Evolutionary conservation across 2,797 vertebrate species (phyloP), one percentile per base, ranked within the genome.

Genomic region (Eremophila alpestris): DNA sequence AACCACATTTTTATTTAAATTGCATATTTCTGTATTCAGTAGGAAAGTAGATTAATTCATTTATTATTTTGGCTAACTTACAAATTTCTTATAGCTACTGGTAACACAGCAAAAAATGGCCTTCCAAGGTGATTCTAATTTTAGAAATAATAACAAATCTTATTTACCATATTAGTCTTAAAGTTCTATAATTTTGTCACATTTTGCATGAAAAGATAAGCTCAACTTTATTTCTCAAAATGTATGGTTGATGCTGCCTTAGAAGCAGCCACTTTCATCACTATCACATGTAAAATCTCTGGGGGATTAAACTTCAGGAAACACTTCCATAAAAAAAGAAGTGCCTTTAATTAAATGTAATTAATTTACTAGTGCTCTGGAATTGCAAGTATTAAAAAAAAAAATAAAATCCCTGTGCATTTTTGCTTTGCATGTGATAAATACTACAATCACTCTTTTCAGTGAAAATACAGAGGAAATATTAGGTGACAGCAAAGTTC

Each of bases 261-360:
- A 78, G 36, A 91, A 91, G 59, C 22, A 89, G n/a, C 12, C 26
- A 58, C 59, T 78, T 96, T 74, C 30, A 87, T 78, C 71, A 69
- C 29, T 84, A 73, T 32, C 54, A 63, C 9, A 76, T 4, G 8
- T 58, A 32, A 89, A 70, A 95, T 94, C 93, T 95, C 90, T 41
- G 7, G 10, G 38, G 84, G 87, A 97, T 95, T 96, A 91, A 93
- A 95, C 30, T 88, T 95, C 51, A 96, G 89, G 94, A 95, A 96
- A 93, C 54, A 95, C 43, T 93, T 65, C 38, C 40, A 63, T 54
- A 89, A 96, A 96, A 96, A 89, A 93, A 84, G 24, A 86, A 95
- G 68, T 8, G 5, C 75, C 43, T 97, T 65, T 96, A 97, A 97
- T 96, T 95, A 96, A 96, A 96, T 83, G 38, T 64, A 97, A 97